These are phyloP conservation scores for Nephrotoma guestfalica DNA, from an alignment of 2,888 invertebrate genomes.

Conservation along the genomic window DNA sequence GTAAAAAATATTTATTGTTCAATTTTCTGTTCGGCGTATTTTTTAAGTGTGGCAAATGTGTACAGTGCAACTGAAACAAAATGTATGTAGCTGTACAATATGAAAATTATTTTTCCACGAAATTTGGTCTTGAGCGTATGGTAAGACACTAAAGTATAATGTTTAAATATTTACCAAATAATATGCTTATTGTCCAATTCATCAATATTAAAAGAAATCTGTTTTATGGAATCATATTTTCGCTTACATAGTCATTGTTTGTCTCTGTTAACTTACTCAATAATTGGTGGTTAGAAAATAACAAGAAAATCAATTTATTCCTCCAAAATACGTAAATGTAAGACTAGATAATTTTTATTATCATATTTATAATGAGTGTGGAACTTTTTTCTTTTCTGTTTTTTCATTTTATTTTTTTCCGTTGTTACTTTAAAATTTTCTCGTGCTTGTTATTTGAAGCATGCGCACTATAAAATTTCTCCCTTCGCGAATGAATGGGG, in stretches of 20 bases:
- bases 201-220: neutral
- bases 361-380: neutral
- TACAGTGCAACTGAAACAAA: neutral
- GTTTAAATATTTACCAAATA: too few species aligned
- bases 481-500: neutral
- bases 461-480: neutral
- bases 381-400: neutral
- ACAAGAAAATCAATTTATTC: neutral
- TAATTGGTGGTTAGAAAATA: neutral
- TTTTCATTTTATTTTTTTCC: neutral
- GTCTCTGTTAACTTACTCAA: neutral
- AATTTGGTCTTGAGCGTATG: too few species aligned
- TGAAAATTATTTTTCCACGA: too few species aligned
- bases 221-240: neutral
- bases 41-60: neutral
- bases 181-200: too few species aligned
- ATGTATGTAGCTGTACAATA: neutral
- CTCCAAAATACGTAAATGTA: neutral
- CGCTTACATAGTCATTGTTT: neutral
- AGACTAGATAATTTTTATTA: neutral
- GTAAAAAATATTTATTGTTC: neutral
- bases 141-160: too few species aligned
- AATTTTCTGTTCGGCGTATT: neutral
- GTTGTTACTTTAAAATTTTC: neutral
- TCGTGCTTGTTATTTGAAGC: neutral